Evolutionary conservation across 2,888 invertebrate species (phyloP).

Genomic region (Nomada ruficornis): DNA sequence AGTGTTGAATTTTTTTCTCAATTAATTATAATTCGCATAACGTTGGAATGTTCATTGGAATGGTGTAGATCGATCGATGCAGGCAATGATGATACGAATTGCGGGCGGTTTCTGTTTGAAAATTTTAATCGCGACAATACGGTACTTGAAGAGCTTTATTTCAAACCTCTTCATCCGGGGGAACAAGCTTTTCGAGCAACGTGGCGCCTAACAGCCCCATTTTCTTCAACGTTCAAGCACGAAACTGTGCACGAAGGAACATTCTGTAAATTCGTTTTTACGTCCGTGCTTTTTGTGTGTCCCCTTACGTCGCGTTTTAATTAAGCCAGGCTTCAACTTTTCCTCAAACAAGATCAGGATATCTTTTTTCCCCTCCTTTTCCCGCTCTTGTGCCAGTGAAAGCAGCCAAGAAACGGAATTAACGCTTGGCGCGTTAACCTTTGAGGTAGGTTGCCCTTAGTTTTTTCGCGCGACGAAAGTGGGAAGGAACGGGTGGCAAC

Average conservation of each 20-base stretch:
- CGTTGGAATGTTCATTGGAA: too few species aligned
- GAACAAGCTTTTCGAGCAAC: background rate
- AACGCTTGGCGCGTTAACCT: conserved; percentile 42
- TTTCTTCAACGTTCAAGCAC: background rate
- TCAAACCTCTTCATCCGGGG: background rate
- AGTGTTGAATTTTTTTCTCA: too few species aligned
- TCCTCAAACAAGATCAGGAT: conserved; percentile 43
- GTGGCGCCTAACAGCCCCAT: conserved; percentile 18
- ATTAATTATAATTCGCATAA: too few species aligned
- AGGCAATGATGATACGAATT: too few species aligned
- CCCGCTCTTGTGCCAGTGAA: background rate
- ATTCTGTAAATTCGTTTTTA: background rate
- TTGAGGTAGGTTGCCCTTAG: conserved; percentile 14
- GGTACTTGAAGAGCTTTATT: too few species aligned
- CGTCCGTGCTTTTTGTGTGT: background rate
- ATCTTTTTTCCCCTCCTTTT: background rate
- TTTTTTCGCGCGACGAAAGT: conserved; percentile 1
- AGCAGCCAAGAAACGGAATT: conserved; percentile 41
- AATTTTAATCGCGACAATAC: too few species aligned
- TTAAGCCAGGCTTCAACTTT: conserved; percentile 37
- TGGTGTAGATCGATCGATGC: too few species aligned
- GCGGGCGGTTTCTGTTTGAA: too few species aligned
- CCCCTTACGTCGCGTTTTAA: conserved; percentile 35
- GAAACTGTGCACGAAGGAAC: background rate
- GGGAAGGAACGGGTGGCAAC: conserved; percentile 8